Evolutionary conservation across 2,113 vertebrate species (phyloP), one percentile per base, ranked within the genome.

Genomic region (Rhea americana): DNA sequence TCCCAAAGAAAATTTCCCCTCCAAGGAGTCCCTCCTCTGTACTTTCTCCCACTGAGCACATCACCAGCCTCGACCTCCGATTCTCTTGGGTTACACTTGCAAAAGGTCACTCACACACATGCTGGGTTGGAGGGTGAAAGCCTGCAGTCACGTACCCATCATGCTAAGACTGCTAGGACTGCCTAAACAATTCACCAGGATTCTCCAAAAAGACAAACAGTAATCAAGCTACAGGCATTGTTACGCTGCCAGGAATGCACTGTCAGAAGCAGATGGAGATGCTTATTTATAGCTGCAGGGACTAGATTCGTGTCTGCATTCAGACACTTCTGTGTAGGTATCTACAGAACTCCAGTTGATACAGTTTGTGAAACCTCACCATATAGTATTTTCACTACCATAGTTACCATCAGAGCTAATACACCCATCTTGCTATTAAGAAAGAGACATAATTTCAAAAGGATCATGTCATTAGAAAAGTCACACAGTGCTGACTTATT

Each of bases 261-360:
- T 92, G 87, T 43, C 85, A 91, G 85, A 63, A 91, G 66, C 95
- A 96, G 95, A 96, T 93, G 95, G 95, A 51, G 71, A 68, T 84
- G 77, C 72, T 91, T 96, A 95, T 96, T 96, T 96, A 93, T 96
- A 96, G 87, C 48, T 84, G 51, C 1, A 4, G 82, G 48, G 85
- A 70, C 85, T 83, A 62, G 83, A 90, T 62, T 89, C 90, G 35
- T 85, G 88, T 91, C 90, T 94, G 92, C 66, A 45, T 53, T 94
- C 89, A 96, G 95, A 95, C 93, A 87, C 51, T 93, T 72, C 2
- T 35, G 70, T 26, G 88, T 90, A 72, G 86, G 95, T 88, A 86
- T 84, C 91, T 93, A 55, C 90, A 94, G 51, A 93, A 73, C 76
- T 94, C 87, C 93, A 96, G 95, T 30, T 61, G 17, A 90, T 70